phyloP scores from a whole-genome alignment of 2,113 vertebrate species.

The Hemichromis elongatus region DNA sequence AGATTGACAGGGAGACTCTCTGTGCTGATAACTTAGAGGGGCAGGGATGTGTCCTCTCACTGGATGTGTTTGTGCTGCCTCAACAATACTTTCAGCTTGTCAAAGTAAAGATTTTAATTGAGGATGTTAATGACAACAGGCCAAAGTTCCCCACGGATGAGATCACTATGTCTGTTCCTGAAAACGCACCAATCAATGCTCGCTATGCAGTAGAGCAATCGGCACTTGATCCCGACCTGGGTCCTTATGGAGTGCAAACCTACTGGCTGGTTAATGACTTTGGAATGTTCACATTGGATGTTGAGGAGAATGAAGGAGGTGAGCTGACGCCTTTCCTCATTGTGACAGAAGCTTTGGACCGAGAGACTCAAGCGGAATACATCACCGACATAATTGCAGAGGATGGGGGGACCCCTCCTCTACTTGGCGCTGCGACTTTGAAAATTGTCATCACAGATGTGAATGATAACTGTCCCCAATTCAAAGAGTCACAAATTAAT shows the following conservation, averaged over 20 bases:
- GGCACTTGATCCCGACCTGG: conserved; percentile 86
- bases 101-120: conserved; percentile 90
- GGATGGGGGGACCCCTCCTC: conserved; percentile 87
- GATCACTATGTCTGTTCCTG: conserved; percentile 83
- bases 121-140: conserved; percentile 90
- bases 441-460: conserved; percentile 88
- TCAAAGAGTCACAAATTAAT: conserved; percentile 81
- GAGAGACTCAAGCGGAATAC: conserved; percentile 85
- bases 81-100: conserved; percentile 93
- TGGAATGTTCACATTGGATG: conserved; percentile 89
- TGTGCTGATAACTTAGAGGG: conserved; percentile 73
- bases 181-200: conserved; percentile 87
- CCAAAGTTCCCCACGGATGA: conserved; percentile 85
- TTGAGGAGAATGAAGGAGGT: conserved; percentile 92
- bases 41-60: conserved; percentile 79
- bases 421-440: conserved; percentile 86
- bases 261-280: conserved; percentile 90
- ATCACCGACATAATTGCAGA: conserved; percentile 89
- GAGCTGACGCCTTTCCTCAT: conserved; percentile 93
- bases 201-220: conserved; percentile 90
- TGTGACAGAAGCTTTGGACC: conserved; percentile 85
- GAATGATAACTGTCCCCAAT: conserved; percentile 95
- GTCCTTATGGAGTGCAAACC: conserved; percentile 84
- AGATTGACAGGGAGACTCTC: conserved; percentile 89
- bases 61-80: conserved; percentile 91